Evolutionary conservation across 1,140 invertebrate species (phyloP), one percentile per base, ranked within the genome.

Genomic region (Nephila pilipes): DNA sequence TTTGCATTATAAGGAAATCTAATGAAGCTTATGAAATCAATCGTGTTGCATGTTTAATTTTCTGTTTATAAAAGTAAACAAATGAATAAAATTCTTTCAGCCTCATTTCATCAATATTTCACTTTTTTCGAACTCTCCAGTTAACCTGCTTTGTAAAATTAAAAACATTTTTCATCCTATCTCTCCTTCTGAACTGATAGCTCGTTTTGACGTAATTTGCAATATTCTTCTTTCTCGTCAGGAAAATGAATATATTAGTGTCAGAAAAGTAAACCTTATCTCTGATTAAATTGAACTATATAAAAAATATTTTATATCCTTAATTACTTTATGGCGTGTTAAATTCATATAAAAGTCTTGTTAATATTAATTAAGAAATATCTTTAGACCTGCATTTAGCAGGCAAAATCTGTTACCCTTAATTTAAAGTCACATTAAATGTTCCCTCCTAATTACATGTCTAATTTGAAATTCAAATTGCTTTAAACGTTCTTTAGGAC

Each of bases 321-420:
- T 91, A 81, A 91, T 91, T 91, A 83, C 89, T 91, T 91, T 83
- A 91, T 91, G 63, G 89, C 89, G 80, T 91, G 89, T 91, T 91
- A 91, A 91, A 91, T 83, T 91, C 80, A 60, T 83, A 83, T 58
- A 83, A 83, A 32, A 91, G 80, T 91, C 80, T 91, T 91, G 75
- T 91, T 91, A 91, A 81, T 81, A 91, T 91, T 91, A 91, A 91
- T 91, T 91, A 83, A 91, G 89, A 38, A 60, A 63, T 83, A 58
- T 8, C 89, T 57, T 83, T 80, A 83, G 75, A 83, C 80, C 89
- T 54, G 32, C 20, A 91, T 63, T 83, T 85, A 91, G 54, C 80
- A 55, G 36, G 58, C 32, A 91, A 91, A 91, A 91, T 91, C 80
- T 91, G 89, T 91, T 91, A 63, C 75, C 57, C 80, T 91, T 91